Evolutionary conservation across 53 echinoderm and acorn worm species (phyloP), one percentile per base, ranked within the genome.

Genomic region (Stichopus horrens): DNA sequence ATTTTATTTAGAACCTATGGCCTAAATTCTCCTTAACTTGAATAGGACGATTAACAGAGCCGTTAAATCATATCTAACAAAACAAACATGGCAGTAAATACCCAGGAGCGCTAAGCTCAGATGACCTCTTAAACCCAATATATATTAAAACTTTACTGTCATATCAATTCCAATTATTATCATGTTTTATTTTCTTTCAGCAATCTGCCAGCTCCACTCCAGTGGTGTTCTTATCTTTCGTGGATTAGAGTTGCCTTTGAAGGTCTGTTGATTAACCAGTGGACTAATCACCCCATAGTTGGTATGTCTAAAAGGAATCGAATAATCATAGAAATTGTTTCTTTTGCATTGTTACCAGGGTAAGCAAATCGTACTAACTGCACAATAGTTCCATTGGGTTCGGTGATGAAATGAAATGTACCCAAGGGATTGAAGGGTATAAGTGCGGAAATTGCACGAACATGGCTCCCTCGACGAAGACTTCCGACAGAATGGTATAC

Each of bases 181-280:
- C 59, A 11, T 59, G 59, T 59, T 59, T 68, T n/a, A 16, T 77
- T 53, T 21, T 77, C 37, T 3, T 67, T 55, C 89, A 94, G 94
- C n/a, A 91, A 92, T 21, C 92, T 94, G 7, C 92, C 94, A 13
- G 5, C 55, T 51, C 90, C 86, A 76, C 55, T 94, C 0, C 83
- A 78, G 5, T 92, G 92, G 92, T 5, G 92, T 18, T 92, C 92
- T 10, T 89, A 91, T 10, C 74, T 92, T 7, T 94, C 94, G 6
- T 94, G 94, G 94, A 92, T 94, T 65, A 86, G 91, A 55, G 92
- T 89, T 71, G 75, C 91, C 6, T 94, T 86, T 68, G 94, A 94
- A 79, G 92, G 90, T 4, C 81, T 94, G 22, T 89, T 92, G 4
- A 92, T 94, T 58, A 94, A 94, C 88, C 91, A 94, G 16, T 94